Evolutionary conservation across 2,113 vertebrate species (phyloP).

Genomic region (Laticauda colubrina): DNA sequence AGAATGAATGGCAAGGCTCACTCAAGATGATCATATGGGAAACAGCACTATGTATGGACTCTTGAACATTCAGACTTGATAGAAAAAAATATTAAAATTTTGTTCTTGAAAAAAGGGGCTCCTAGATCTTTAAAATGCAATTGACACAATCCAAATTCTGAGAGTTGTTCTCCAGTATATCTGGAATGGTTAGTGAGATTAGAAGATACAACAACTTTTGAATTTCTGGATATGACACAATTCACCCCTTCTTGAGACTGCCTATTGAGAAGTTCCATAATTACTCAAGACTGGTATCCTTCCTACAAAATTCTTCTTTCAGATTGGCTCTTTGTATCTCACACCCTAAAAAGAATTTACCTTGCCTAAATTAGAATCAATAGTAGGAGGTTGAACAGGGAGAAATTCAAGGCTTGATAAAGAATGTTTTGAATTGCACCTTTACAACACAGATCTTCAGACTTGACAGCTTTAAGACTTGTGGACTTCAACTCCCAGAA

Average conservation of each 20-base stretch:
- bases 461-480: no score
- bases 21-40: not conserved
- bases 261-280: not conserved
- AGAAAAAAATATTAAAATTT: no score
- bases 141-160: not conserved
- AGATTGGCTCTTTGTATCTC: not conserved
- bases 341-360: not conserved
- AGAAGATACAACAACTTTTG: not conserved
- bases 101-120: not conserved
- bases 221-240: not conserved
- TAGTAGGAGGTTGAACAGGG: not conserved
- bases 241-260: not conserved
- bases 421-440: not conserved
- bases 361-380: not conserved
- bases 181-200: not conserved
- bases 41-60: not conserved
- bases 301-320: not conserved
- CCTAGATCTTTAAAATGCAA: not conserved
- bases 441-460: no score
- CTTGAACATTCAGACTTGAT: rapidly evolving
- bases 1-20: not conserved
- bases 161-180: not conserved
- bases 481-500: no score
- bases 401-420: not conserved
- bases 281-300: not conserved